Evolutionary conservation across 2,888 invertebrate species (phyloP), one percentile per base, ranked within the genome.

Genomic region (Himalopsyche kuldschensis): DNA sequence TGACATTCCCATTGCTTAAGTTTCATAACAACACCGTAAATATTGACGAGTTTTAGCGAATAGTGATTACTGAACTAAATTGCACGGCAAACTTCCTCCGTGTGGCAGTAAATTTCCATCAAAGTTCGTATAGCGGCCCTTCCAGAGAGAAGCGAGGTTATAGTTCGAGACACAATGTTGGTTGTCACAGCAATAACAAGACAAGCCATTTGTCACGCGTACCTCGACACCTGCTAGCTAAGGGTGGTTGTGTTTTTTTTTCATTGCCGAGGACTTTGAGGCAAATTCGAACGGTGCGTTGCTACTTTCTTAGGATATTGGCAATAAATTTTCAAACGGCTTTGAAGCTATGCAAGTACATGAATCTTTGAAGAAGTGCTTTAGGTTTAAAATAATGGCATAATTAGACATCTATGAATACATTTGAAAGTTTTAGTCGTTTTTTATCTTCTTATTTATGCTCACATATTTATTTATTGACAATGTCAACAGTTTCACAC

Each of bases 191-290:
- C 83, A 83, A 86, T 86, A 86, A 86, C 84, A 83, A 86, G 86
- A 86, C 86, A 86, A 78, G 86, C 82, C 81, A 86, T 86, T 86
- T 86, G 84, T 86, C 86, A 86, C 77, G 79, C 55, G 47, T 79
- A 24, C 77, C 84, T 84, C 83, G 84, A 86, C 86, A 86, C 85
- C 85, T 84, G 84, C 82, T 82, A 46, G 78, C 30, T 76, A 32
- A 32, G 63, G 77, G 82, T 63, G 55, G 20, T 78, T 78, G 63
- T 27, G 76, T 55, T 82, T 75, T 80, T 46, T 79, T 80, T 80
- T 75, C 48, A 75, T 75, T 15, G 75, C 27, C 4, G 69, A 27
- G 30, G 27, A 69, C 69, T 69, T 69, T 27, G 69, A 69, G 27
- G 27, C 48, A 24, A 48, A 31, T 20, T 41, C 69, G 69, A 78